Conservation (phyloP, 2,113 vertebrate species). For the Phalacrocorax carbo region DNA sequence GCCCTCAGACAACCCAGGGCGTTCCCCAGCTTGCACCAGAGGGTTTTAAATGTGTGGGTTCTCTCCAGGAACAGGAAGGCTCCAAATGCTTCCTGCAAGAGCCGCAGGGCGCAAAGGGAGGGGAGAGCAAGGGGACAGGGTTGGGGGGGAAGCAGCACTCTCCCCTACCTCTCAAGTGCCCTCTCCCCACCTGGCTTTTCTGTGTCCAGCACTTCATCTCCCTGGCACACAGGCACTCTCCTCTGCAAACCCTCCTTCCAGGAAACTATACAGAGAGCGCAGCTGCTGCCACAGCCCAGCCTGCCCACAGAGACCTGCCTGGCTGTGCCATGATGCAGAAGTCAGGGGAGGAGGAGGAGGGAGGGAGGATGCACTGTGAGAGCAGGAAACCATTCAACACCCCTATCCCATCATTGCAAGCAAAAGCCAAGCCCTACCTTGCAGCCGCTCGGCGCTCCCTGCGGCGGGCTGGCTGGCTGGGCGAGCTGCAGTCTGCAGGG, state of each 20-base stretch:
- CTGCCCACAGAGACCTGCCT: background rate
- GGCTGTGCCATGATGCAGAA: background rate
- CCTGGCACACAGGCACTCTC: background rate
- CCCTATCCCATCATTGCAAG: background rate
- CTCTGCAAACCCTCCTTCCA: background rate
- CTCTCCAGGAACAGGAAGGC: background rate
- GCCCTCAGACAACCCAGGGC: accelerated
- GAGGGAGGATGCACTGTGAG: background rate
- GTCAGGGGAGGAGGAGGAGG: background rate
- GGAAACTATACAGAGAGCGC: background rate
- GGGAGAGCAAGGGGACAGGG: background rate
- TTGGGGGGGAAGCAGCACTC: too few species aligned
- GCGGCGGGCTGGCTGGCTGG: background rate
- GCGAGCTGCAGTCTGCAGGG: background rate
- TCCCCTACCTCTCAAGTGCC: background rate
- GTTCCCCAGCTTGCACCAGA: background rate
- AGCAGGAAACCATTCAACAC: background rate
- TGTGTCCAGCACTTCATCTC: background rate
- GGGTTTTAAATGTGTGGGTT: background rate
- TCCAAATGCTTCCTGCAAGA: background rate
- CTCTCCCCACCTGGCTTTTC: background rate
- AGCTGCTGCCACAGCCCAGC: background rate
- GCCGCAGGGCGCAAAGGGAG: background rate
- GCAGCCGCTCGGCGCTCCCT: background rate
- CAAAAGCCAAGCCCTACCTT: slow-evolving; percentile 32